Evolutionary conservation across 2,888 invertebrate species (phyloP), one percentile per base, ranked within the genome.

Genomic region (Icerya purchasi): DNA sequence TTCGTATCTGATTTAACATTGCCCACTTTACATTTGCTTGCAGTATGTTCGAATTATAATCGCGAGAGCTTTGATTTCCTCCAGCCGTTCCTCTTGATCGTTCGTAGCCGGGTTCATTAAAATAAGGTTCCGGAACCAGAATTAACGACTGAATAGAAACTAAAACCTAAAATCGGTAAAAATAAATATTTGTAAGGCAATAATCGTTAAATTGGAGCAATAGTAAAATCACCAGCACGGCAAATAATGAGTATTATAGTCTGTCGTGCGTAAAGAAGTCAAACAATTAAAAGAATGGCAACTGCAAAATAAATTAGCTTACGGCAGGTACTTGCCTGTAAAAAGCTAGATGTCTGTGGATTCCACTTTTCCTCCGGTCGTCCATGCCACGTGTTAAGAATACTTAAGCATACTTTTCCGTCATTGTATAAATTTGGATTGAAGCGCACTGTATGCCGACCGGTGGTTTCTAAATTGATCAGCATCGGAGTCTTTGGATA

Each of bases 371-470:
- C 94, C 74, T 93, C 93, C 22, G 93, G 93, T 58, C 92, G 77
- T 5, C 93, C 93, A 72, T 93, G 92, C 93, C 93, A 94, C 2
- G 93, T 94, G 74, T 93, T 93, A 65, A 94, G 77, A 64, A 94
- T 89, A 65, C 91, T 91, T 69, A 94, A 82, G 72, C 93, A 94
- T 62, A 86, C 87, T 77, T 93, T 93, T 64, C 93, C 93, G 74
- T 93, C 92, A 76, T 89, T 88, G 74, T 91, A 91, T 59, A 91
- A 77, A 78, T 91, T 91, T 63, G 91, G 91, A 78, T 91, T 91
- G 73, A 91, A 91, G 64, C 91, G 80, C 68, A 91, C 86, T 24
- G 86, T 84, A 70, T 86, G 89, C 65, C 83, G 85, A 66, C 86
- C 91, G 54, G 88, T 89, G 22, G 90, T 90, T 76, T 89, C 88